These are phyloP conservation scores for Octodonta nipae DNA, from an alignment of 2,888 invertebrate genomes.

Conservation along the genomic window DNA sequence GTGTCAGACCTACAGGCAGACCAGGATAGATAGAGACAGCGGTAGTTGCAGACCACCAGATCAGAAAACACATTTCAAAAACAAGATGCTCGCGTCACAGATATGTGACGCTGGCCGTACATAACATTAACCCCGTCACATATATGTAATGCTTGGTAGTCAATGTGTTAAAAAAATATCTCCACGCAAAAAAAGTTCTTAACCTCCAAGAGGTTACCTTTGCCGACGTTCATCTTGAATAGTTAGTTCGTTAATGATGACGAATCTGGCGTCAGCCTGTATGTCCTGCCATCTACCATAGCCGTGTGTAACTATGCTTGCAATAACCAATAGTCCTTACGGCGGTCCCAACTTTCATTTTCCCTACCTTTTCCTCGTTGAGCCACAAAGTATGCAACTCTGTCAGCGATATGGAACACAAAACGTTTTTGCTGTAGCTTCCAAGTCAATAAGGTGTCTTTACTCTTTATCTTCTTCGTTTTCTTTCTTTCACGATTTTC, in stretches of 20 bases:
- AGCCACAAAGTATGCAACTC: constrained; percentile 97
- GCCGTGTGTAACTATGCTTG: constrained; percentile 96
- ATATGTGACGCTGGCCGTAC: too few species aligned
- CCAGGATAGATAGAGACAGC: too few species aligned
- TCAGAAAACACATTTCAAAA: too few species aligned
- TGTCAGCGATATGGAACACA: constrained; percentile 99
- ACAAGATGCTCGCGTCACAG: too few species aligned
- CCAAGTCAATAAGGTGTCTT: constrained; percentile 38
- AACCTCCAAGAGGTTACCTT: constrained; percentile 97
- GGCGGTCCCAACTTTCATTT: constrained; percentile 98
- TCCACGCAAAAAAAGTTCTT: constrained; percentile 94
- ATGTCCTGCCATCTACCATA: constrained; percentile 99
- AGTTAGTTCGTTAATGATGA: constrained; percentile 99
- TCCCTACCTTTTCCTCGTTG: constrained; percentile 90
- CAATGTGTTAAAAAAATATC: too few species aligned
- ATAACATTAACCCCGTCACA: too few species aligned
- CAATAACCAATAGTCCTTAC: constrained; percentile 98
- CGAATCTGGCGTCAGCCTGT: constrained; percentile 91
- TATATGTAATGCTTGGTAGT: too few species aligned
- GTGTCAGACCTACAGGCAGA: too few species aligned
- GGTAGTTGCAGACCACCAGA: too few species aligned
- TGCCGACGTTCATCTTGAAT: constrained; percentile 97
- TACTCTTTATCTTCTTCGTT: constrained; percentile 38
- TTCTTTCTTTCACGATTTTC: constrained; percentile 36
- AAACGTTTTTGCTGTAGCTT: constrained; percentile 65